Base-by-base conservation (phyloP, 2,113 vertebrate species). In the Trogon surrucura region DNA sequence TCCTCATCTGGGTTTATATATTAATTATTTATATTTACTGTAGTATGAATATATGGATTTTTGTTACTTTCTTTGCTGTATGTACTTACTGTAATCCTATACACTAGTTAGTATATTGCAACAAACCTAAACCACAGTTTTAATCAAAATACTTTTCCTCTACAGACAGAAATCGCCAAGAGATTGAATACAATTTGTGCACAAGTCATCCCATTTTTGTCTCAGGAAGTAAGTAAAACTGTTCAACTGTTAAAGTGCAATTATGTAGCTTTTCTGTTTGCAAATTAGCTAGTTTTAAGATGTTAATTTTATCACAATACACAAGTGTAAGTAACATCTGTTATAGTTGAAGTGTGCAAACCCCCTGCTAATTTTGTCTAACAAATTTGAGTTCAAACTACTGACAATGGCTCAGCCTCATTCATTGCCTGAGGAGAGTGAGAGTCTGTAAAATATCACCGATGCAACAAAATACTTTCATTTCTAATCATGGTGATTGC, bases 141-240 rank as follows among this genome's bases (percentile, higher is more conserved):
- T 96, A 96, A 97, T 96, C 36, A 91, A 93, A 93, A 75, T 97
- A 64, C 80, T 97, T 97, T 97, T 91, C 94, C 85, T 97, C 96
- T 97, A 72, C 97, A 99, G 99, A 99, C 99, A 89, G 99, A 99
- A 98, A 99, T 99, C 86, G 99, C 99, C 97, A 99, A 99, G 98
- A 99, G 99, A 98, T 98, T 99, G 97, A 99, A 99, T 97, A 99
- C 99, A 92, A 99, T 99, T 98, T 99, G 99, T 98, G 99, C 99
- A 96, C 99, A 99, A 99, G 99, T 99, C 98, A 99, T 99, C 98
- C 99, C 99, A 88, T 99, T 99, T 98, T 99, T 99, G 97, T 99
- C 99, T 98, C 99, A 99, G 98, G 99, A 99, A 99, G 99, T 99
- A 99, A 99, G 98, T 98, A 98, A 97, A 98, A 97, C 93, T 97